Percentiles rank a stretch among this genome's conserved stretches.
These are phyloP conservation scores for Rhabdophis nuchalis DNA, from an alignment of 2,797 vertebrate genomes.

Conservation along the genomic window DNA sequence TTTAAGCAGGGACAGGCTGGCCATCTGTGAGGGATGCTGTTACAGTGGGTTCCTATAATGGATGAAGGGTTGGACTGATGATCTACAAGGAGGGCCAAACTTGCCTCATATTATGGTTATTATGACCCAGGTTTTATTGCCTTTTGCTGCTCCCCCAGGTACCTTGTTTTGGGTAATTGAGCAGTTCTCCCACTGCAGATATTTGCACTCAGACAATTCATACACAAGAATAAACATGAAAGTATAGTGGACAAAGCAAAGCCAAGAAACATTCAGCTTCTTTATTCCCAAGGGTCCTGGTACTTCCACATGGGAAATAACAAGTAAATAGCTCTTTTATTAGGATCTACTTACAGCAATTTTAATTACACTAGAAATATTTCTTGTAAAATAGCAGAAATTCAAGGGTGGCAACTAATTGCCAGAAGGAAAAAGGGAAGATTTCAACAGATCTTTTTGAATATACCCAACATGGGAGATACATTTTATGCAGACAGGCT, in stretches of 20 bases:
- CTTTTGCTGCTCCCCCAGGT: not conserved
- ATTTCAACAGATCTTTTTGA: slow-evolving; percentile 72
- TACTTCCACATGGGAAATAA: not conserved
- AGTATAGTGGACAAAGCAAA: too few relatives aligned
- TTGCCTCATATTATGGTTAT: not conserved
- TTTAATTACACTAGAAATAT: slow-evolving; percentile 67
- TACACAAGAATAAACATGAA: not conserved
- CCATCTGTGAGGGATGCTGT: not conserved
- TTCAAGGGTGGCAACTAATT: slow-evolving; percentile 39
- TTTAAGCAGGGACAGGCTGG: not conserved
- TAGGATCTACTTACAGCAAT: slow-evolving; percentile 45
- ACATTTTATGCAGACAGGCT: slow-evolving; percentile 76
- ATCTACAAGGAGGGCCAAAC: not conserved
- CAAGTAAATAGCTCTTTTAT: not conserved
- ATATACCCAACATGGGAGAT: slow-evolving; percentile 73
- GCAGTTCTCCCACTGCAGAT: not conserved
- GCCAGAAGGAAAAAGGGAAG: slow-evolving; percentile 29
- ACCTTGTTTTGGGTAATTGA: not conserved
- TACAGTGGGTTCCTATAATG: not conserved
- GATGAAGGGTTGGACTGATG: not conserved
- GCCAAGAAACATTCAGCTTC: not conserved
- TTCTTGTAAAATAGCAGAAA: slow-evolving; percentile 72
- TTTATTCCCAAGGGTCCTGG: not conserved
- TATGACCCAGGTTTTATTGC: not conserved
- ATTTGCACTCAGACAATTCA: not conserved